Base-by-base conservation (phyloP, 2,888 invertebrate genomes). In the Drosophila affinis region DNA sequence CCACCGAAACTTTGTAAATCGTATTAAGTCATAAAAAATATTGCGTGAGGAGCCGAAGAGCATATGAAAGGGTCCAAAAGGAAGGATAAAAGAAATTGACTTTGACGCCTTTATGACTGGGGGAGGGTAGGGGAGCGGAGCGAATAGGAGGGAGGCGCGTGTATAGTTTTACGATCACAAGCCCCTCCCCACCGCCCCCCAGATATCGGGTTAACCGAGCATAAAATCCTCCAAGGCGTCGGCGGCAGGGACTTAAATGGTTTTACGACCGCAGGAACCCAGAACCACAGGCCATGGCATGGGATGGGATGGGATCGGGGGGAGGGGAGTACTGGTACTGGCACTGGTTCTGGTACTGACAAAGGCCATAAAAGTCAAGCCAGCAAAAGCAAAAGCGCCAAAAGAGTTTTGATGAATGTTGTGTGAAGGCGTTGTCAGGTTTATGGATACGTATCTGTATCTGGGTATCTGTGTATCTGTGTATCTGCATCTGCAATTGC, bases 381-480 rank as follows among this genome's bases (percentile, higher is more conserved):
- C 10, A 47, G 61, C 61, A 21, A 74, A 75, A 47, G 61, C 61
- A 29, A 74, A 75, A 78, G 86, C 77, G 78, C 69, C 77, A 75
- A 84, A 84, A 81, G 81, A 77, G 73, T 87, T 87, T 76, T 84
- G 88, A 87, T 86, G 86, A 75, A 84, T 87, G 83, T 58, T 47
- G 57, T 74, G 75, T 68, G 58, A 62, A 62, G 53, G 49, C 67
- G 70, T 56, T 62, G 69, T 57, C 74, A 74, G 75, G 76, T 78
- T 80, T 86, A 75, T 73, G 72, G 52, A 73, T 72, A 73, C 61
- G 32, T 61, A 55, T 51, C 24, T 46, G 45, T 51, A 24, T 61
- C 49, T 21, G 21, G 21, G 21, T 21, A 21, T 21, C 21, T 21
- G 21, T 63, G 67, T 45, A 60, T 62, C 59, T 61, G 32, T 56